Evolutionary conservation across 2,888 invertebrate species (phyloP).

Genomic region (Lysandra bellargus): DNA sequence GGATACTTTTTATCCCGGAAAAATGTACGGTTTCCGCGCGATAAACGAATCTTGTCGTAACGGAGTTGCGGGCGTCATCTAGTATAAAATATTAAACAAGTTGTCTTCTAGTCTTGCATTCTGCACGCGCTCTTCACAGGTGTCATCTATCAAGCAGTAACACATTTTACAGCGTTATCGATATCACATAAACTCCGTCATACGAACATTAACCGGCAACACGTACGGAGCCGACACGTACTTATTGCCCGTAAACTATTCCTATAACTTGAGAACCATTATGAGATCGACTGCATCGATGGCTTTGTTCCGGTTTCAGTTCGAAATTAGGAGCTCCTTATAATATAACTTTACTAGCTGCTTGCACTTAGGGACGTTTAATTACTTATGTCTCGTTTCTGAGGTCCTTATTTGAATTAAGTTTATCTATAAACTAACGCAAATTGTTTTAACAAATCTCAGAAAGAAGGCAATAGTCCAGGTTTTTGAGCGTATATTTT

Average conservation of each 20-base stretch:
- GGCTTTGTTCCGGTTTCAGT: not conserved
- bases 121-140: not conserved
- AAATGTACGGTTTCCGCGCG: too few relatives aligned
- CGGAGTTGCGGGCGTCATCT: too few relatives aligned
- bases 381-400: not conserved
- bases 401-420: too few relatives aligned
- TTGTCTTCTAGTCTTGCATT: not conserved
- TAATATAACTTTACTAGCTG: not conserved
- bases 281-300: conserved; percentile 9
- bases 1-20: too few relatives aligned
- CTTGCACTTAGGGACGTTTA: not conserved
- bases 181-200: conserved; percentile 21
- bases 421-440: too few relatives aligned
- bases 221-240: conserved; percentile 13
- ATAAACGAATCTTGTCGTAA: too few relatives aligned
- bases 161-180: conserved; percentile 21
- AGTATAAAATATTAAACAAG: not conserved
- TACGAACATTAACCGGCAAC: conserved; percentile 13
- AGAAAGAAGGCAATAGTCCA: too few relatives aligned
- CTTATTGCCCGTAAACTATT: conserved; percentile 25
- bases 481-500: too few relatives aligned
- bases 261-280: conserved; percentile 14
- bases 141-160: conserved; percentile 9
- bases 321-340: not conserved
- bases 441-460: too few relatives aligned